Evolutionary conservation across 2,888 invertebrate species (phyloP), one percentile per base, ranked within the genome.

Genomic region (Candidula unifasciata): DNA sequence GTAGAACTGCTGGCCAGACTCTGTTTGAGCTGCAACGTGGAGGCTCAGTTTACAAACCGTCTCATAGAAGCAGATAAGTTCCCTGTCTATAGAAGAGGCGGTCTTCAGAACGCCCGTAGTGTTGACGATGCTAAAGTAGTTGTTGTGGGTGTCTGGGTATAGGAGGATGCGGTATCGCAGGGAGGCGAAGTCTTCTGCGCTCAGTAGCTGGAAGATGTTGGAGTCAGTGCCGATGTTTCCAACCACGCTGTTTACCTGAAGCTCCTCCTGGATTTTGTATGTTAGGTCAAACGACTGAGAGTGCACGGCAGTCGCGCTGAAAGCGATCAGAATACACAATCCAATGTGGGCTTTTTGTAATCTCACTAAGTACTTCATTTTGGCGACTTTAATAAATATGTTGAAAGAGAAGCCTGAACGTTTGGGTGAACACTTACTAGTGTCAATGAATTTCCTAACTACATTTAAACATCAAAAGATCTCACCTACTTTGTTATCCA

Each of bases 11-110:
- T 85, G 84, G 1, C 87, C 87, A 35, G 83, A 80, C 33, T 73
- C 79, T n/a, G 85, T 85, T 66, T 82, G 84, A 10, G 85, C 85
- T n/a, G 87, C 85, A 24, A 84, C 85, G 83, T 71, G 79, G 5
- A 87, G 79, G 24, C n/a, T 71, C 44, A 87, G 85, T 76, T 73
- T 82, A 52, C 87, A 87, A 16, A 30, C 35, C 5, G 21, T 52
- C 3, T 84, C 81, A 76, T 82, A 85, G 33, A 69, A 82, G 73
- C 87, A 87, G 33, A 85, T 69, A 2, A 44, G 44, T 69, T 87
- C 87, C 24, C 87, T 54, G 81, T 87, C 87, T 18, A 87, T 74
- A 1, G 76, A 13, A 3, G 69, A 52, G 0, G 85, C 84, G 5
- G 87, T 87, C 18, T 66, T 69, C 60, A 87, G 80, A 44, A 80